Evolutionary conservation across 64 coral and sea anemone genomes (phyloP).

Genomic region (Platygyra sinensis): DNA sequence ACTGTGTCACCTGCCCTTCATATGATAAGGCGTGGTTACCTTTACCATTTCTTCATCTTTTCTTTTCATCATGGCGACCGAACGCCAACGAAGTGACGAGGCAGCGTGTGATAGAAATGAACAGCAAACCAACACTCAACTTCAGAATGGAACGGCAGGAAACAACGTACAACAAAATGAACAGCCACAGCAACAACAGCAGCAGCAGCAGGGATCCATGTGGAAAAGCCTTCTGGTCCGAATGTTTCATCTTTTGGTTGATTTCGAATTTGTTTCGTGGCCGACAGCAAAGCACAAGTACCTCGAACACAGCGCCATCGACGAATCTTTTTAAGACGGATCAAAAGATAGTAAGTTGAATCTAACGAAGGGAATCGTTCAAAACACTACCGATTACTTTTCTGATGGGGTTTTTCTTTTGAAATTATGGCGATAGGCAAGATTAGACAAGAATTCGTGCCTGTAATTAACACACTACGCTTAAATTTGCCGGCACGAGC

Average conservation of each 20-base stretch:
- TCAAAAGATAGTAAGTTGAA: constrained; percentile 47
- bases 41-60: constrained; percentile 5
- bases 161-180: constrained; percentile 24
- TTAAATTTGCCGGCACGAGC: not conserved
- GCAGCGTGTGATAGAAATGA: not conserved
- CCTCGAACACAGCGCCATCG: constrained; percentile 15
- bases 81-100: not conserved
- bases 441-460: not conserved
- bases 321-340: constrained; percentile 63
- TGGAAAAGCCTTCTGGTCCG: constrained; percentile 75
- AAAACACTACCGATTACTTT: not conserved
- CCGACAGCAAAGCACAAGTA: constrained; percentile 29
- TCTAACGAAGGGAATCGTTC: not conserved
- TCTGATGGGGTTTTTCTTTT: not conserved
- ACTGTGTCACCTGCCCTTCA: constrained; percentile 24
- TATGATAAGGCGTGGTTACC: constrained; percentile 20
- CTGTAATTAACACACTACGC: not conserved
- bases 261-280: constrained; percentile 77
- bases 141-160: constrained; percentile 32
- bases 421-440: not conserved
- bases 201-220: constrained; percentile 55
- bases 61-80: constrained; percentile 19
- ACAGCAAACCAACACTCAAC: constrained; percentile 12
- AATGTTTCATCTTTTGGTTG: constrained; percentile 78
- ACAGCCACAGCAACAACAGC: constrained; percentile 49